Conservation (phyloP, 2,888 invertebrate genomes). For the Apotomis turbidana region DNA sequence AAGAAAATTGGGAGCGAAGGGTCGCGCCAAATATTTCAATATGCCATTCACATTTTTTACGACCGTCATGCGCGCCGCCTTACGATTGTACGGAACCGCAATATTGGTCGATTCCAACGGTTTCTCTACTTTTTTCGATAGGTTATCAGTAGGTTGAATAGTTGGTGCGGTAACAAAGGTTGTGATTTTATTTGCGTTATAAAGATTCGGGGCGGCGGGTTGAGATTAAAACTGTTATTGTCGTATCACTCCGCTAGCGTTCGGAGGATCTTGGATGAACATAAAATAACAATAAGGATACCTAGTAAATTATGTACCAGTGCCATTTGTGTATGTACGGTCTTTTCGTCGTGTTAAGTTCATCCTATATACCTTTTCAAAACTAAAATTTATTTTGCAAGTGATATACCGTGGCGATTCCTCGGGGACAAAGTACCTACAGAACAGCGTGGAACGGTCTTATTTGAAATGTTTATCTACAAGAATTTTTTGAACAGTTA, state of each 20-base stretch:
- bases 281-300: not conserved
- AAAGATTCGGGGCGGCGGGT: constrained; percentile 33
- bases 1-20: constrained; percentile 75
- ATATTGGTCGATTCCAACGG: constrained; percentile 66
- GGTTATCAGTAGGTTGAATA: constrained; percentile 53
- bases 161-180: constrained; percentile 38
- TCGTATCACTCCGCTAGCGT: not conserved
- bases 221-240: constrained; percentile 37
- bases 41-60: constrained; percentile 81
- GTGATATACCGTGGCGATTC: too few relatives aligned
- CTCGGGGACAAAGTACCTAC: too few relatives aligned
- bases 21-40: constrained; percentile 80
- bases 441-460: too few relatives aligned
- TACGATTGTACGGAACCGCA: constrained; percentile 72
- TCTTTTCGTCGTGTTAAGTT: too few relatives aligned
- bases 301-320: not conserved
- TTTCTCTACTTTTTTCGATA: constrained; percentile 60
- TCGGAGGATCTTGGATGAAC: not conserved
- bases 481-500: too few relatives aligned
- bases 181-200: constrained; percentile 40
- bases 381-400: too few relatives aligned
- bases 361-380: too few relatives aligned
- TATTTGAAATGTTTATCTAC: too few relatives aligned
- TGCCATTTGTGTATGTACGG: too few relatives aligned
- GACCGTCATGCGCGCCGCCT: constrained; percentile 75